Evolutionary conservation across 2,113 vertebrate genomes (phyloP).

Genomic region (Barbus barbus): DNA sequence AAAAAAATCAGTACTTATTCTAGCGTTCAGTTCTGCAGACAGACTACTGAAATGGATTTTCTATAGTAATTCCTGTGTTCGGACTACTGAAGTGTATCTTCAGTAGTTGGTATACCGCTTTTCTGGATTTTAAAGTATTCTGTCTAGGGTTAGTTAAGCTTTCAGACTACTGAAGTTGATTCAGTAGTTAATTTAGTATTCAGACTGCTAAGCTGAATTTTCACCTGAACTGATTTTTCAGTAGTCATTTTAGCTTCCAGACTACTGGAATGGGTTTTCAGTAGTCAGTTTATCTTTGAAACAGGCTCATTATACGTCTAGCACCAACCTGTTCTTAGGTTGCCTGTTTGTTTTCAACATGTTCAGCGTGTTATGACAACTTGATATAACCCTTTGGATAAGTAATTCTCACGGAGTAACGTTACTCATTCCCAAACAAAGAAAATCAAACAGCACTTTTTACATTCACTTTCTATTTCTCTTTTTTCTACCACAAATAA

Average conservation of each 20-base stretch:
- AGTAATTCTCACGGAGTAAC: constrained; percentile 1
- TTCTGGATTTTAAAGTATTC: background rate
- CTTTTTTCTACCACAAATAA: background rate
- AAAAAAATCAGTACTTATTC: background rate
- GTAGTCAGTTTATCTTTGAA: background rate
- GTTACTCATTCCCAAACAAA: background rate
- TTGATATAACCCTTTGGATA: background rate
- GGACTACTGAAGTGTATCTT: background rate
- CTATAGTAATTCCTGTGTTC: too few relatives aligned
- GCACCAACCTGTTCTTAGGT: constrained; percentile 18
- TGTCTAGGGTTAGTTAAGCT: background rate
- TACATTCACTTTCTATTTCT: constrained; percentile 2
- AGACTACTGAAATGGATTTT: background rate
- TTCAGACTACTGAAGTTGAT: background rate
- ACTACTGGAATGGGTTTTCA: background rate
- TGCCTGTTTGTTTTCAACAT: background rate
- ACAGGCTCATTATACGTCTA: constrained; percentile 12
- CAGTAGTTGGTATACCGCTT: background rate
- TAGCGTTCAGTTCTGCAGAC: background rate
- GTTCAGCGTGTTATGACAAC: constrained; percentile 27
- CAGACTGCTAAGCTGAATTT: background rate
- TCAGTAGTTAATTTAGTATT: background rate
- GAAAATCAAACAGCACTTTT: background rate
- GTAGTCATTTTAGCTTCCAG: background rate
- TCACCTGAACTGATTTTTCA: background rate